These are phyloP conservation scores for Drosophila peninsularis DNA, from an alignment of 2,888 invertebrate species.

Conservation along the genomic window DNA sequence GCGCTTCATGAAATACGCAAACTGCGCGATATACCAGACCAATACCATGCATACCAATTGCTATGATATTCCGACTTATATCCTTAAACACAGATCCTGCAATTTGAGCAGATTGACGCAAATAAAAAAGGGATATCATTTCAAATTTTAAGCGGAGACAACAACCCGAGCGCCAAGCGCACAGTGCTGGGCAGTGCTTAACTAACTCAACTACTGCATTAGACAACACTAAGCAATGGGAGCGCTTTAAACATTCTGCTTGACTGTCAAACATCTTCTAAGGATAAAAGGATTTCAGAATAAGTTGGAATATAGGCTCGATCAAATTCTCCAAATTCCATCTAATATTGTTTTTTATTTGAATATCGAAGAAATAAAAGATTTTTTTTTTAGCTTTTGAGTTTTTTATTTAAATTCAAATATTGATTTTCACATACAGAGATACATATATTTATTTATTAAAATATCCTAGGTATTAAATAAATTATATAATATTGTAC, in stretches of 20 bases:
- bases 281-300: too few relatives aligned
- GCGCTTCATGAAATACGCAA: conserved; percentile 29
- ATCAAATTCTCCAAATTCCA: too few relatives aligned
- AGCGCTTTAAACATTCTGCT: background rate
- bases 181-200: background rate
- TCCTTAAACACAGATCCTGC: background rate
- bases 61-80: conserved; percentile 11
- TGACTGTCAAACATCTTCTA: background rate
- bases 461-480: too few relatives aligned
- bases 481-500: too few relatives aligned
- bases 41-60: background rate
- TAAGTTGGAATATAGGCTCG: too few relatives aligned
- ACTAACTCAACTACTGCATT: background rate
- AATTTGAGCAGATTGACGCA: background rate
- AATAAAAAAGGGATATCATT: background rate
- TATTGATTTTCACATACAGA: too few relatives aligned
- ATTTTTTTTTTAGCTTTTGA: too few relatives aligned
- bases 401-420: too few relatives aligned
- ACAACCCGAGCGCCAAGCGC: conserved; percentile 22
- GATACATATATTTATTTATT: too few relatives aligned
- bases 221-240: background rate
- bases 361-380: too few relatives aligned
- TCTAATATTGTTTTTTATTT: too few relatives aligned
- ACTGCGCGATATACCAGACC: too few relatives aligned
- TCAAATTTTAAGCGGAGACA: conserved; percentile 34